Base-by-base conservation (phyloP, 2,113 vertebrate species). In the Recurvirostra avosetta region DNA sequence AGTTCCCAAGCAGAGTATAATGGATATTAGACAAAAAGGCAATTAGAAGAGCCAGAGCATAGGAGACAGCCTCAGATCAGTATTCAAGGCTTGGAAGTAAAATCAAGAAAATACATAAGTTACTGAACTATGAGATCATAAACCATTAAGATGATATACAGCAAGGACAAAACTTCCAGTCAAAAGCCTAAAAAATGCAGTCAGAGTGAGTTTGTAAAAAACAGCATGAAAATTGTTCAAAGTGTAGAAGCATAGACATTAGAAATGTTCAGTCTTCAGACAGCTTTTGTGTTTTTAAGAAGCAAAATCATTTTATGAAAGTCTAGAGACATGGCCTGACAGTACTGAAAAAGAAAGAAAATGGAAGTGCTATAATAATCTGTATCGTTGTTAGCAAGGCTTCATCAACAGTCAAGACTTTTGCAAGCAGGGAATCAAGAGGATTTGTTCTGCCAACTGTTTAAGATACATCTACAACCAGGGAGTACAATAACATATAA, bases 91-190 rank as follows among this genome's bases (percentile, higher is more conserved):
- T 78, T 71, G 49, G 66, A 87, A 94, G 40, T 78, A 90, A 91
- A 96, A 93, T 65, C 81, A 93, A 95, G 90, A 90, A 74, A 85
- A 91, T 65, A 65, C 66, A 66, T 52, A 79, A 93, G 77, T 89
- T 94, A 90, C 74, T 94, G 93, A 96, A 88, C 89, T 94, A 36
- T 79, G 80, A 84, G 75, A 81, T 89, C 86, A 91, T n/a, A 94
- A 92, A 63, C 58, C 58, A 79, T 72, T 94, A 91, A 45, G 66
- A 62, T 53, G 25, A 91, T 85, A 76, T 1, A 90, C 53, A 94
- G 8, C 70, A 75, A 62, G 70, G 77, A 61, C 40, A 95, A 96
- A 95, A 78, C 40, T 87, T 90, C 18, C 45, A 82, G 52, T 59
- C 56, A 87, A 89, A 95, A 90, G 77, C 43, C 43, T 75, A 55